Evolutionary conservation across 2,888 invertebrate species (phyloP), one percentile per base, ranked within the genome.

Genomic region (Parnassius glacialis): DNA sequence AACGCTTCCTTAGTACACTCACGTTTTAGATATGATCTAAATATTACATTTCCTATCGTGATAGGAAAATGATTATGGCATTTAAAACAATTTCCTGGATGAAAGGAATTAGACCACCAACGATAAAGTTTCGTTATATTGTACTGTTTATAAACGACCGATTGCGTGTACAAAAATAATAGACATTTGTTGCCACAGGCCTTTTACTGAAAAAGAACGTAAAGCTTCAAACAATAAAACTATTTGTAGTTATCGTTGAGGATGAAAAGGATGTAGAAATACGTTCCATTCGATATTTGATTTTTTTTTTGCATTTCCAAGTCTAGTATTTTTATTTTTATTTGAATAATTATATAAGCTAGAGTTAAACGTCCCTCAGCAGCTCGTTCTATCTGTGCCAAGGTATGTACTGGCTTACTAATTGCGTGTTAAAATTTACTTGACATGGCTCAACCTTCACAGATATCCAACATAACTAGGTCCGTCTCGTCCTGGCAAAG

Each of bases 341-440:
- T 72, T 67, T 64, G 71, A 67, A 69, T 67, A 68, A 66, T 70
- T 70, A 58, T 58, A 57, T 47, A 45, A 61, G 59, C 62, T 57
- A 51, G 51, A 56, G 12, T 45, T 16, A 10, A 50, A 67, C 20
- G 82, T 84, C 84, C 84, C 82, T 83, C 82, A 81, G 74, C 77
- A 74, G 74, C 70, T 74, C 72, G 74, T 74, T 74, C 76, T 76
- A 88, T 87, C 78, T 80, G 83, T 87, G 89, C 86, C 89, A 89
- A 90, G 87, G 87, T 82, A 78, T 83, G 83, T 78, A 77, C 65
- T 78, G 78, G 78, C 76, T 80, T 83, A 83, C 84, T 86, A 88
- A 90, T 90, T 88, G 87, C 88, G 87, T 88, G 88, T 85, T 87
- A 87, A 88, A 89, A 84, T 88, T 89, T 84, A 87, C 87, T 86